Evolutionary conservation across 2,888 invertebrate species (phyloP), one percentile per base, ranked within the genome.

Genomic region (Tridacna gigas): DNA sequence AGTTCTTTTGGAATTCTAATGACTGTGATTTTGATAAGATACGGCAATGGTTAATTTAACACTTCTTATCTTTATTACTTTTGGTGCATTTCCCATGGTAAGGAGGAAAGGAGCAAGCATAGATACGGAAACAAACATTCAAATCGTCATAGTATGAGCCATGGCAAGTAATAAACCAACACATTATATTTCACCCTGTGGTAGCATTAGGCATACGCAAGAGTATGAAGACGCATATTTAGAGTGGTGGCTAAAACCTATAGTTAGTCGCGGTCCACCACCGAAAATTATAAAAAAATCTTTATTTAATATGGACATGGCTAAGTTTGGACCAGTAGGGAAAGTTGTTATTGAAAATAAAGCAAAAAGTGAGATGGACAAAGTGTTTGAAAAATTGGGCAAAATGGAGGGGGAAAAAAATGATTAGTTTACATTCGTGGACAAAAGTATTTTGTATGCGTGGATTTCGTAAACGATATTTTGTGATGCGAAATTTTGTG

Each of bases 231-330:
- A 67, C 37, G 67, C 22, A 28, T 67, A 67, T 67, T 37, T 67
- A 37, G 67, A 25, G 20, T 67, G 37, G 26, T 67, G 67, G 67
- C 67, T 67, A 28, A 28, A 26, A 28, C 67, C 67, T 20, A 67
- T 67, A 26, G 37, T 11, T 20, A 67, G 28, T 67, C 25, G 67
- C 20, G 28, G 37, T 13, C 67, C 37, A 67, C 67, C 67, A 28
- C 26, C 26, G 28, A 28, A 26, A 18, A 67, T 28, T 15, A 28
- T 67, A 9, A 37, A 28, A 67, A 25, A 67, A 20, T 56, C 56
- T 67, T 26, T 20, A 13, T 67, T 28, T 67, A 37, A 67, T 37
- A 28, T 37, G 26, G 67, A 28, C 20, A 28, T 67, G 37, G 67
- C 67, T 25, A 26, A 18, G 20, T 20, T 13, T 28, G 28, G 28